Evolutionary conservation across 2,888 invertebrate species (phyloP), one percentile per base, ranked within the genome.

Genomic region (Synergus umbraculus): DNA sequence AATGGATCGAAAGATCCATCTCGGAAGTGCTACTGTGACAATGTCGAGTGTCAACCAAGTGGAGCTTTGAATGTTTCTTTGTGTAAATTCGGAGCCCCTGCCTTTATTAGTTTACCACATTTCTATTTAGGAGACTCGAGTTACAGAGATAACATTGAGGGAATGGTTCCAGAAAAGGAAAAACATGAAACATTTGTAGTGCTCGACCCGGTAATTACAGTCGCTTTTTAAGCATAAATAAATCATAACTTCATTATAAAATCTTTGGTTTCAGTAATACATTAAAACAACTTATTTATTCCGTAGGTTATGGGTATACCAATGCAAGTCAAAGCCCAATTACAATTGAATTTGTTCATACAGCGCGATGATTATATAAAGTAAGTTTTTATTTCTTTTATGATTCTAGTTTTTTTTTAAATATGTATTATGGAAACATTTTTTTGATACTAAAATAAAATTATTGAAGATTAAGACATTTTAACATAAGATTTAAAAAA

Each of bases 41-140:
- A 90, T 41, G 87, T 93, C 0, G 92, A 94, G 44, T 88, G 90
- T 78, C 87, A 91, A 79, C 92, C 92, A 1, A 92, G 92, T 84
- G 97, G 97, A 8, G 94, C 95, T 0, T 93, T 96, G 10, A 95
- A 96, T 89, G 95, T 97, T 85, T 96, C 96, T 0, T 91, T 92
- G 44, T 97, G 97, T 88, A 95, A 96, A 82, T 95, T 93, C 91
- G 96, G 96, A 76, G 96, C 97, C n/a, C 97, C 98, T 0, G 96
- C 96, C 15, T 96, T 96, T 91, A 94, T 97, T 41, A 96, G 97
- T 0, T 95, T 95, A 86, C 97, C 98, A 0, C 97, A 98, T 91
- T 97, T 97, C 92, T 95, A 96, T 85, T 91, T 96, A 87, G 95
- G 96, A 0, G 96, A 97, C 92, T 93, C 94, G 0, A 93, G 93